phyloP scores from a whole-genome alignment of 2,888 invertebrate genomes.

The Nemoura dubitans region DNA sequence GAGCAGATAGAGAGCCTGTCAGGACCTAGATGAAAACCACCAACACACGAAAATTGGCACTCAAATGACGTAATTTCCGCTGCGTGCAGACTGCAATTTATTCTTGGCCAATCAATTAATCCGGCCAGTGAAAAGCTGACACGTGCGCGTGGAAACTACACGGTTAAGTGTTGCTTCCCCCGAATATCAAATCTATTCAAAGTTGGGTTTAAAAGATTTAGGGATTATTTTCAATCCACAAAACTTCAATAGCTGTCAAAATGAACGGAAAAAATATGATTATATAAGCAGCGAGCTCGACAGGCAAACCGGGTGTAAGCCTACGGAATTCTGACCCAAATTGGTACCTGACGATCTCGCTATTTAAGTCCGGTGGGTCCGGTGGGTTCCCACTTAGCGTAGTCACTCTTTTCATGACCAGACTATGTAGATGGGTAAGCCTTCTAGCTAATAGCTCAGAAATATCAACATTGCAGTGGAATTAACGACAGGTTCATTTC shows the following conservation, averaged over 20 bases:
- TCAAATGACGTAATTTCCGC: background rate
- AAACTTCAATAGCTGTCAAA: background rate
- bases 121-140: background rate
- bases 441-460: background rate
- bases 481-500: background rate
- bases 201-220: background rate
- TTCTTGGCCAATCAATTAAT: background rate
- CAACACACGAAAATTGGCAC: background rate
- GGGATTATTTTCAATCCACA: background rate
- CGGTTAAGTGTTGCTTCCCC: background rate
- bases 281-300: background rate
- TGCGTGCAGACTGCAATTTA: background rate
- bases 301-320: background rate
- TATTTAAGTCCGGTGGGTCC: background rate
- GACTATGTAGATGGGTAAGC: background rate
- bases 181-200: background rate
- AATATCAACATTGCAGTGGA: background rate
- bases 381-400: background rate
- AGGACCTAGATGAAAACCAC: background rate
- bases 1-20: no score
- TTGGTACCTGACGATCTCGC: background rate
- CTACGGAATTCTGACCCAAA: background rate
- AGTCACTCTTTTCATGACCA: background rate
- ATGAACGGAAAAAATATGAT: background rate
- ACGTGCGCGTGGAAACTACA: background rate